Evolutionary conservation across 2,113 vertebrate species (phyloP).

Genomic region (Gymnarchus niloticus): DNA sequence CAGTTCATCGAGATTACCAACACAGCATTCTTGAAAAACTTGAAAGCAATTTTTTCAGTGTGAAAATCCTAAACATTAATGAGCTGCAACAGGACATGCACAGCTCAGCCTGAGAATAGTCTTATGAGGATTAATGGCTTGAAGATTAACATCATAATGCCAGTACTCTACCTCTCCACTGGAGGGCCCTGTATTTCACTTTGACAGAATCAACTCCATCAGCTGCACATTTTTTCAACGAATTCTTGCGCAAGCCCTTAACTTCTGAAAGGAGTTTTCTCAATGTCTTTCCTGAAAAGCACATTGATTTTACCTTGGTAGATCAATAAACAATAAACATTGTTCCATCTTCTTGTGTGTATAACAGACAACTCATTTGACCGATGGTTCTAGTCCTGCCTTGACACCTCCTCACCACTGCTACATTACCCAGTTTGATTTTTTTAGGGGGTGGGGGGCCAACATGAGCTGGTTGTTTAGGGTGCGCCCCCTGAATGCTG

Average conservation of each 20-base stretch:
- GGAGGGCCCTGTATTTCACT: background rate
- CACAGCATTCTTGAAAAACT: background rate
- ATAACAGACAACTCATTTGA: background rate
- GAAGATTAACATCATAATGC: background rate
- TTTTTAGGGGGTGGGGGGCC: background rate
- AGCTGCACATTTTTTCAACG: background rate
- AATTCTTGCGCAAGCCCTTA: background rate
- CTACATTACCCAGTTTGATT: background rate
- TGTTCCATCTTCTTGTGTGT: background rate
- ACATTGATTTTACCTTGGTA: background rate
- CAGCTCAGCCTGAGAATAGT: background rate
- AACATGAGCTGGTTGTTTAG: background rate
- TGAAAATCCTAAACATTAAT: background rate
- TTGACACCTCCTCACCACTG: background rate
- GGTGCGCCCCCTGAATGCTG: background rate
- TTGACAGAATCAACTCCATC: background rate
- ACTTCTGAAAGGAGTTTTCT: background rate
- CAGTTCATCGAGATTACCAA: background rate
- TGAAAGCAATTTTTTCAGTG: background rate
- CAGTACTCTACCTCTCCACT: background rate
- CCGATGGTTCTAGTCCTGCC: background rate
- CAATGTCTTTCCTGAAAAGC: background rate
- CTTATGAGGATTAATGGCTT: background rate
- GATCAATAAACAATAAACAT: background rate
- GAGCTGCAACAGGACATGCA: no score